Conservation (phyloP, 2,797 vertebrate genomes). For the Hydrocynus forskahlii region DNA sequence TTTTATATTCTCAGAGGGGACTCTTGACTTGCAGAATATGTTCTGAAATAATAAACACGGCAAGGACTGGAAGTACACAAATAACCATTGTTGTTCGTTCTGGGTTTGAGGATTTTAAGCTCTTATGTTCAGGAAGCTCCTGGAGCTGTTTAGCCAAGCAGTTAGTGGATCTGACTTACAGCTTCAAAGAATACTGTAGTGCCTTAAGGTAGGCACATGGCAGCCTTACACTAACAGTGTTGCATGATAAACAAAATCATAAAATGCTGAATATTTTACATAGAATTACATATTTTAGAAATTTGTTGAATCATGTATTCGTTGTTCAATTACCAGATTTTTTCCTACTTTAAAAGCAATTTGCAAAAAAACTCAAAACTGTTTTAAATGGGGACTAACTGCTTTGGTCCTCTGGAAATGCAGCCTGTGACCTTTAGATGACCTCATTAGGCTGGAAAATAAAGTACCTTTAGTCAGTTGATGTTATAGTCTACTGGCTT, state of each 20-base stretch:
- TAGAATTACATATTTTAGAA: too few species aligned
- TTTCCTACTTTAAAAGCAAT: too few species aligned
- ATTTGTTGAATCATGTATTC: too few species aligned
- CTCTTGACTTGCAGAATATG: conserved; percentile 31
- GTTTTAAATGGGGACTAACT: too few species aligned
- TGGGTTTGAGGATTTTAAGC: conserved; percentile 34
- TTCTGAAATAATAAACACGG: conserved; percentile 53
- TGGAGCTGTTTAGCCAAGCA: not conserved
- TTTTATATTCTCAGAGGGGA: conserved; percentile 46
- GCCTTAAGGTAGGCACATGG: not conserved
- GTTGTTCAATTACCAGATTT: too few species aligned
- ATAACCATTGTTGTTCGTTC: conserved; percentile 45
- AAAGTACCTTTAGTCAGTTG: not conserved
- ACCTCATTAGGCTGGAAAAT: conserved; percentile 24
- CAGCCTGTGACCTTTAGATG: not conserved
- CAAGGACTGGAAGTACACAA: conserved; percentile 25
- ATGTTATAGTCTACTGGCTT: not conserved
- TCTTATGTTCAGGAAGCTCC: conserved; percentile 34
- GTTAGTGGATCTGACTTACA: conserved; percentile 23
- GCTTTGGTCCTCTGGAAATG: too few species aligned
- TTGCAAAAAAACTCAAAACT: too few species aligned
- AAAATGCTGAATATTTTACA: not conserved
- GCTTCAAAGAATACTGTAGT: not conserved
- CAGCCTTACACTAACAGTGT: not conserved
- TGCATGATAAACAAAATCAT: not conserved